Evolutionary conservation across 2,113 vertebrate genomes (phyloP).

Genomic region (Hyperopisus bebe): DNA sequence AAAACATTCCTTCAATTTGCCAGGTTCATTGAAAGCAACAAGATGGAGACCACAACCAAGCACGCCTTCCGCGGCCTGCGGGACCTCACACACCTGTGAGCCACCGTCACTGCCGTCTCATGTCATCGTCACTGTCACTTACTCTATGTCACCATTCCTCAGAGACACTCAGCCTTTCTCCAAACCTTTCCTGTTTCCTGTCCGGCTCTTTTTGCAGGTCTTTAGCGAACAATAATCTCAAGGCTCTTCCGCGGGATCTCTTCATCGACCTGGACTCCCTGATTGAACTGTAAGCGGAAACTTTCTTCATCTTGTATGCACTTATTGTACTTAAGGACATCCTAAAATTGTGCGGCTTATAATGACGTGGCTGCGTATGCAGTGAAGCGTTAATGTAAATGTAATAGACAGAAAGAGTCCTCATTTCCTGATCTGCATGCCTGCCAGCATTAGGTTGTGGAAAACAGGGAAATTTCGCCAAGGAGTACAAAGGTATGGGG

Average conservation of each 20-base stretch:
- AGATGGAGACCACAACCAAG: conserved; percentile 85
- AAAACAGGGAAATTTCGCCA: not conserved
- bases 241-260: conserved; percentile 80
- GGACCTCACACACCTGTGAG: conserved; percentile 93
- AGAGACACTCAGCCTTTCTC: conserved; percentile 27
- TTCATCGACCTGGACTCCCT: conserved; percentile 89
- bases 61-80: conserved; percentile 86
- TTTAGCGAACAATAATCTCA: conserved; percentile 89
- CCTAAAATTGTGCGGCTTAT: not conserved
- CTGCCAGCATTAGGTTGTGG: not conserved
- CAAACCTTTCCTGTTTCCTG: conserved; percentile 24
- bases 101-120: conserved; percentile 29
- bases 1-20: conserved; percentile 20
- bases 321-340: not conserved
- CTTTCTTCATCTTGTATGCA: conserved; percentile 1
- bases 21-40: conserved; percentile 96
- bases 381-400: not conserved
- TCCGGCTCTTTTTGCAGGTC: conserved; percentile 69
- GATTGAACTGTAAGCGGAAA: conserved; percentile 90
- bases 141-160: not conserved
- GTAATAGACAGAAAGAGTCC: not conserved
- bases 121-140: not conserved
- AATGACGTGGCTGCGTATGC: not conserved
- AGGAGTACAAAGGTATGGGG: not conserved
- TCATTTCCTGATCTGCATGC: not conserved